These are phyloP conservation scores for Paraescarpia echinospica DNA, from an alignment of 1,140 invertebrate species.

Conservation along the genomic window DNA sequence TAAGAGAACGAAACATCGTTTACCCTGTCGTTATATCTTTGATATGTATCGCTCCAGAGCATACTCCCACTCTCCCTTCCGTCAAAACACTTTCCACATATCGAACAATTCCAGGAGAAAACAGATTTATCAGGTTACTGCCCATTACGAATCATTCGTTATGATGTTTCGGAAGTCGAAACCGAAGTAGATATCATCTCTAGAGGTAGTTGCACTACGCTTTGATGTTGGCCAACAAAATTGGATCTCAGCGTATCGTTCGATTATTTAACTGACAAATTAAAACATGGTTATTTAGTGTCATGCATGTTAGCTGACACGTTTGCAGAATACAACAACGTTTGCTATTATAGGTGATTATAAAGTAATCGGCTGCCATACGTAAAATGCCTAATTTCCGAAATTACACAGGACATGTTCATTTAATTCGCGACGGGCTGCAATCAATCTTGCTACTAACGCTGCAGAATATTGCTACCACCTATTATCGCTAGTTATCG, in stretches of 20 bases:
- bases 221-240: not conserved
- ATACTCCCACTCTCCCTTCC: slow-evolving; percentile 19
- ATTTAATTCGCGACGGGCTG: not conserved
- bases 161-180: not conserved
- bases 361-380: no score
- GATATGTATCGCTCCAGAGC: not conserved
- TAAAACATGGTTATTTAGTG: not conserved
- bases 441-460: not conserved
- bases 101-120: not conserved
- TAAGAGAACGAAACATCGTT: slow-evolving; percentile 9
- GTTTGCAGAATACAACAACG: not conserved
- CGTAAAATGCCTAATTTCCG: no score
- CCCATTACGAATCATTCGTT: not conserved
- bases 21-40: slow-evolving; percentile 20
- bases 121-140: slow-evolving; percentile 5
- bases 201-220: not conserved
- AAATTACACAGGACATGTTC: not conserved
- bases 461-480: not conserved
- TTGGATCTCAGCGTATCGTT: not conserved
- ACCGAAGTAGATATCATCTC: not conserved
- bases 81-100: not conserved
- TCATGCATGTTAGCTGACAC: not conserved
- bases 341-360: no score
- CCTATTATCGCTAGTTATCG: not conserved
- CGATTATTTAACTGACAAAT: not conserved